Conservation (phyloP, 2,113 vertebrate species). For the Gallinago jamesoni region DNA sequence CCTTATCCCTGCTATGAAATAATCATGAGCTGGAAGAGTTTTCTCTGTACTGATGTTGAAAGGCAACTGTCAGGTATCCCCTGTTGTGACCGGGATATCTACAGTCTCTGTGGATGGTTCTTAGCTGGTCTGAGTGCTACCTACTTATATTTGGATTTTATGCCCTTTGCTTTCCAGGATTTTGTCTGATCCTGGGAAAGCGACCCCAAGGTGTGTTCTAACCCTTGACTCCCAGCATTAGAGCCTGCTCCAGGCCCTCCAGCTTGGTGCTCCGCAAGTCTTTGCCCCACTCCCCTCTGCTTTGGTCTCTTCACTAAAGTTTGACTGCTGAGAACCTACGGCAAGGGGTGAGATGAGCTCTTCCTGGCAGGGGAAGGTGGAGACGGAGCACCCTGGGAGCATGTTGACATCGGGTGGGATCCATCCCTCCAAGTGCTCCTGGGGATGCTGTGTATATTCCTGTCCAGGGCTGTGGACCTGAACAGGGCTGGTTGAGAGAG, state of each 20-base stretch:
- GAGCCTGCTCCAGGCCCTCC: not conserved
- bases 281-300: not conserved
- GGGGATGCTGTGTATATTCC: not conserved
- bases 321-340: not conserved
- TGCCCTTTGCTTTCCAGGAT: not conserved
- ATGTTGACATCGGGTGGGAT: not conserved
- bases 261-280: not conserved
- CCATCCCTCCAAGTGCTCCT: not conserved
- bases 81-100: not conserved
- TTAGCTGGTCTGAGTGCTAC: not conserved
- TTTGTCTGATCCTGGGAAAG: not conserved
- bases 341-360: not conserved
- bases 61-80: not conserved
- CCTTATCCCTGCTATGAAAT: not conserved
- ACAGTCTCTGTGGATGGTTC: not conserved
- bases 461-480: not conserved
- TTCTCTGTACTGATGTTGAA: not conserved
- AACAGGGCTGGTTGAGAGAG: not conserved
- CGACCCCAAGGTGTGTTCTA: not conserved
- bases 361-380: not conserved
- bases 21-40: not conserved
- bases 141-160: not conserved
- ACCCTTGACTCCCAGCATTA: not conserved
- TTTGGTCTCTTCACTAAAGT: not conserved
- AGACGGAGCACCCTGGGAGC: not conserved